Evolutionary conservation across 2,797 vertebrate species (phyloP), one percentile per base, ranked within the genome.

Genomic region (Syndactyla subalaris): DNA sequence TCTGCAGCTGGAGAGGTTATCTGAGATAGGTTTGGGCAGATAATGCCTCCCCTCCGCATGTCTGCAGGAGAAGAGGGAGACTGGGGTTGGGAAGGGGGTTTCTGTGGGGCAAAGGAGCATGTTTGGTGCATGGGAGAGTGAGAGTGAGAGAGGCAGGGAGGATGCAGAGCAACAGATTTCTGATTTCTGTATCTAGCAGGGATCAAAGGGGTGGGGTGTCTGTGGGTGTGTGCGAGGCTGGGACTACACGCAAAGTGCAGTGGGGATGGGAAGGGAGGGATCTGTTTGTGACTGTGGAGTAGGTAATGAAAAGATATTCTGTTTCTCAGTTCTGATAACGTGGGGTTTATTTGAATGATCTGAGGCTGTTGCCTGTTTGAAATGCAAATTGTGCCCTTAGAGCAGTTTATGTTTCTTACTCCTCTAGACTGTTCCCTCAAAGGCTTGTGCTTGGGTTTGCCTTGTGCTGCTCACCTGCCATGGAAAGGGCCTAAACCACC

Each of bases 281-380:
- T 87, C 85, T 90, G 91, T 92, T 89, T 92, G 80, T 62, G 77
- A 93, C 91, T 76, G 71, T 32, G 48, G 89, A 86, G 73, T 20
- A 75, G 80, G 88, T 79, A 93, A 90, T 72, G 51, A 87, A 94
- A 95, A 87, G 77, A 63, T 90, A 63, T 85, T 74, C 66, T 93
- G 62, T 92, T 93, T 88, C 95, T 87, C 67, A n/a, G 48, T 76
- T 85, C 80, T 95, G 95, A 96, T 95, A 96, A 84, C 1, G 6
- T 85, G 93, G 76, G 86, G 9, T 87, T 95, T 90, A 87, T 95
- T 93, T 92, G 89, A 94, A 74, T 87, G 88, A 91, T 93, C 70
- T 91, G 85, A 96, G 92, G 57, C 91, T 90, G 85, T 43, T 94
- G 79, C 71, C 83, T 94, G 92, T 94, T 97, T 96, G 96, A 97